phyloP scores from a whole-genome alignment of 2,113 vertebrate genomes.

The Tenrec ecaudatus region DNA sequence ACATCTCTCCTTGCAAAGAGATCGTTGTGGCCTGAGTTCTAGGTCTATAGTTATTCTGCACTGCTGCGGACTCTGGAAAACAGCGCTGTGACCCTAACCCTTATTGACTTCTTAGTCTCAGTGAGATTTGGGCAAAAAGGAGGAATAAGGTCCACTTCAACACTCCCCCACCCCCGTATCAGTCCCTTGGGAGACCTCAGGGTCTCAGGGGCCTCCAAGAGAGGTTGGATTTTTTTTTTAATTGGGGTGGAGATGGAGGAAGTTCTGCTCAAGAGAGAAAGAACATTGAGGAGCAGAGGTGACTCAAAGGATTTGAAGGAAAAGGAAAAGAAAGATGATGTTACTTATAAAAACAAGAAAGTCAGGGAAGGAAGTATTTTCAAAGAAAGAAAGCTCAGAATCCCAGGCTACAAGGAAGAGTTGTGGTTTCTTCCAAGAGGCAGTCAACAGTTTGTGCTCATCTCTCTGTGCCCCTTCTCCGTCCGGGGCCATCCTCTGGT shows the following conservation, averaged over 20 bases:
- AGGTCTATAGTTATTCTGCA: not conserved
- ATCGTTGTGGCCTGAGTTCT: no score
- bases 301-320: not conserved
- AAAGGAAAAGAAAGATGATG: not conserved
- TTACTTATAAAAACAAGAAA: not conserved
- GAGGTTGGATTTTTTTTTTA: not conserved
- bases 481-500: not conserved
- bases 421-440: not conserved
- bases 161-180: not conserved
- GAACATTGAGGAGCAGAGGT: not conserved
- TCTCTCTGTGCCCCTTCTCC: not conserved
- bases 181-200: not conserved
- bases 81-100: not conserved
- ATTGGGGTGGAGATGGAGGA: no score
- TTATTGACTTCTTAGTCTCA: not conserved
- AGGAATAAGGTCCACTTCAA: not conserved
- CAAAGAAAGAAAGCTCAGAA: no score
- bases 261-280: not conserved
- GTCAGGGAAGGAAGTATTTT: not conserved
- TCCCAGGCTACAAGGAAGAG: not conserved
- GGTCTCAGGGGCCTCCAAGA: not conserved
- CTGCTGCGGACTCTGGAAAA: not conserved
- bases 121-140: not conserved
- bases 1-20: no score
- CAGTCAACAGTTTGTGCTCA: not conserved